These are phyloP conservation scores for Deroptyus accipitrinus DNA, from an alignment of 2,113 vertebrate species.

Conservation along the genomic window DNA sequence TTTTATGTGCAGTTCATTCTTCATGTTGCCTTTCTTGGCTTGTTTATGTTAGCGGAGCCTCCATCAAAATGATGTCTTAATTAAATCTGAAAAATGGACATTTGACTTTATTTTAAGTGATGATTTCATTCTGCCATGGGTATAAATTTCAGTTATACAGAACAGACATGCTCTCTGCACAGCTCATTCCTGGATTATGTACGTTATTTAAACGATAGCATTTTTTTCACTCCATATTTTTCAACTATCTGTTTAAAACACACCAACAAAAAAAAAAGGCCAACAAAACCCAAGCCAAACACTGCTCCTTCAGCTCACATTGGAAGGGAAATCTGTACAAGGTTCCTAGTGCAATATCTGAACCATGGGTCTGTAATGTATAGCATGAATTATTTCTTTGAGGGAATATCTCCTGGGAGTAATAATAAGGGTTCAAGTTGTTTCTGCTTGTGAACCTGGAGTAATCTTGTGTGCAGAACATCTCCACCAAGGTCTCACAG, in stretches of 20 bases:
- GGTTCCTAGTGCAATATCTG: neutral
- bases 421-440: fast-evolving
- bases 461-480: neutral
- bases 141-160: slow-evolving; percentile 45
- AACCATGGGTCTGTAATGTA: fast-evolving
- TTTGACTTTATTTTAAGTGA: slow-evolving; percentile 69
- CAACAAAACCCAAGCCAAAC: neutral
- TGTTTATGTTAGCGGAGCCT: slow-evolving; percentile 66
- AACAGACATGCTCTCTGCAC: slow-evolving; percentile 10
- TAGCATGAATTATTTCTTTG: neutral
- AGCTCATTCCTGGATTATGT: slow-evolving; percentile 8
- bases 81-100: slow-evolving; percentile 74
- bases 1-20: slow-evolving; percentile 69
- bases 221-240: slow-evolving; percentile 32
- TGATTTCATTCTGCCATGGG: slow-evolving; percentile 56
- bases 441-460: neutral
- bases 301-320: neutral
- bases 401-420: neutral
- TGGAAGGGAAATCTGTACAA: neutral
- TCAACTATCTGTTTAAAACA: neutral
- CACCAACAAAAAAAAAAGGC: too few relatives aligned
- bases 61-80: slow-evolving; percentile 72
- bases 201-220: neutral
- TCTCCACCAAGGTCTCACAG: fast-evolving
- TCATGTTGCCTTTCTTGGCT: slow-evolving; percentile 58